Evolutionary conservation across 2,888 invertebrate species (phyloP).

Genomic region (Zele albiditarsus): DNA sequence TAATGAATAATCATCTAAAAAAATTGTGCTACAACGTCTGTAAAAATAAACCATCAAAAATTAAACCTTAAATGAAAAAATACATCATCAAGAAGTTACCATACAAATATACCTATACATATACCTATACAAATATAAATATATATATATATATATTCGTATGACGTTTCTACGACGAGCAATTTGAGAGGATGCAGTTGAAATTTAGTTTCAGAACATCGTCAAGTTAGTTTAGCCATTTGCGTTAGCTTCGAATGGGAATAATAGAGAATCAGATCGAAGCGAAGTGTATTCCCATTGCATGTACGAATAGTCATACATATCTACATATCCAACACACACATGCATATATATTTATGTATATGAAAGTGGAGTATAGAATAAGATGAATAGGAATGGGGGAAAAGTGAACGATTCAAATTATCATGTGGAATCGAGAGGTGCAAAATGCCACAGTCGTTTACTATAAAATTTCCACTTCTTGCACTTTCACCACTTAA

Average conservation of each 20-base stretch:
- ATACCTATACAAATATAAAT: background rate
- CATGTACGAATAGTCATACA: background rate
- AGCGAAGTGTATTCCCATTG: background rate
- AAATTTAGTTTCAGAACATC: constrained; percentile 30
- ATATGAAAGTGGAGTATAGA: background rate
- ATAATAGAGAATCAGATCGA: constrained; percentile 23
- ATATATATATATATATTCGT: background rate
- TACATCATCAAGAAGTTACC: background rate
- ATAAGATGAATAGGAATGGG: constrained; percentile 29
- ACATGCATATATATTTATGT: background rate
- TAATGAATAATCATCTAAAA: no score
- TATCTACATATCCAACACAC: background rate
- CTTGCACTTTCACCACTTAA: background rate
- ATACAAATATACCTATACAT: background rate
- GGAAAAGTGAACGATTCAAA: constrained; percentile 7
- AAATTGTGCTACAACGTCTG: background rate
- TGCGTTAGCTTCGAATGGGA: constrained; percentile 1
- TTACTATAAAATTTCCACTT: background rate
- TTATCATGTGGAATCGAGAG: constrained; percentile 24
- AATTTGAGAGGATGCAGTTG: constrained; percentile 19
- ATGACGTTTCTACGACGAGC: background rate
- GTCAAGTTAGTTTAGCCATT: constrained; percentile 32
- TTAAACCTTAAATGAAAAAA: background rate
- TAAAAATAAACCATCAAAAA: background rate
- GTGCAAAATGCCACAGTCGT: background rate